Evolutionary conservation across 1,140 invertebrate genomes (phyloP).

Genomic region (Orussus abietinus): DNA sequence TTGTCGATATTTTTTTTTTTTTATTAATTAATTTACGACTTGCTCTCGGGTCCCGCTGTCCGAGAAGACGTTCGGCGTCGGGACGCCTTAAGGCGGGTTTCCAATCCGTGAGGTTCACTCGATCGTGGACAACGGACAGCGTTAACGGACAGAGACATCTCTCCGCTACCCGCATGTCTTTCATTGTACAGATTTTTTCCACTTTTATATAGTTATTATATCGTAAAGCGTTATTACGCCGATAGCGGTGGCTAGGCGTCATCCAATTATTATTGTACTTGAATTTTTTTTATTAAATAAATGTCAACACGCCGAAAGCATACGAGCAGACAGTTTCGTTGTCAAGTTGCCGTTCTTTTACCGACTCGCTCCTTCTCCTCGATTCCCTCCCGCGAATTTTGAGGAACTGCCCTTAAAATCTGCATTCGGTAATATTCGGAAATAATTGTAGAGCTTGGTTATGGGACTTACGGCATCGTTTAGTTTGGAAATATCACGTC

Average conservation of each 20-base stretch:
- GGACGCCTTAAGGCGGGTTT: conserved; percentile 25
- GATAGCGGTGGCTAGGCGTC: conserved; percentile 39
- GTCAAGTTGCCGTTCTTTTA: no score
- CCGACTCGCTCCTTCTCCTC: no score
- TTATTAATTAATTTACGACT: no score
- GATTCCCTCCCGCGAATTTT: no score
- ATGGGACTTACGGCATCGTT: no score
- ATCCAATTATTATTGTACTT: conserved; percentile 53
- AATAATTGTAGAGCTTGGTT: no score
- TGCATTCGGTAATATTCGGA: no score
- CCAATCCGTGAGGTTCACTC: conserved; percentile 27
- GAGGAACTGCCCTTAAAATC: no score
- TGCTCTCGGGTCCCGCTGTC: conserved; percentile 39
- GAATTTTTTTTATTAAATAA: conserved; percentile 51
- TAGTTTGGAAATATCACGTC: no score
- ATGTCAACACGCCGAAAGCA: conserved; percentile 51
- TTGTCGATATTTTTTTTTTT: conserved; percentile 34
- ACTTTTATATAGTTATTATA: conserved; percentile 55
- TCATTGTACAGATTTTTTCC: conserved; percentile 57
- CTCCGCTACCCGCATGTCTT: conserved; percentile 55
- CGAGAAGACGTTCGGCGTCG: conserved; percentile 23
- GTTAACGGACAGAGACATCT: conserved; percentile 46
- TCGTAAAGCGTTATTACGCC: conserved; percentile 44
- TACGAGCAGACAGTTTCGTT: no score
- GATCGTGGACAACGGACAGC: conserved; percentile 14